Conservation (phyloP, 2,888 invertebrate species). For the Coenonympha glycerion region DNA sequence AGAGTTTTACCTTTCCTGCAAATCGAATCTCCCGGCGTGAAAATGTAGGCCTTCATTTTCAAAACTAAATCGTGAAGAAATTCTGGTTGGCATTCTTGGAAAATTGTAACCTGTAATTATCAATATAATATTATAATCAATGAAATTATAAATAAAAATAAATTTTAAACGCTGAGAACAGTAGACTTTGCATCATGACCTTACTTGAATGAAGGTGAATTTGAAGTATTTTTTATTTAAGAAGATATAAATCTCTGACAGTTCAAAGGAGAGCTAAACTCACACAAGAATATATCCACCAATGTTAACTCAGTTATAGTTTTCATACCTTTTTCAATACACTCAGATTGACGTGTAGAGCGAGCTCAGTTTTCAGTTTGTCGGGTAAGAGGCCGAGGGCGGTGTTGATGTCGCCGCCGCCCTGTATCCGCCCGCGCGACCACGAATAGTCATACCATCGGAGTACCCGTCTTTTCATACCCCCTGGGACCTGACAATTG, state of each 20-base stretch:
- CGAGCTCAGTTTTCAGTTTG: slow-evolving; percentile 96
- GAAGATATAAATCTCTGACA: no score
- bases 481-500: slow-evolving; percentile 92
- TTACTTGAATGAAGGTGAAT: no score
- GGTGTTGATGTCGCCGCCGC: slow-evolving; percentile 96
- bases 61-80: slow-evolving; percentile 97
- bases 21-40: slow-evolving; percentile 97
- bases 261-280: no score
- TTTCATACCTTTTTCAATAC: slow-evolving; percentile 95
- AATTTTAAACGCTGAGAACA: not conserved
- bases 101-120: slow-evolving; percentile 87
- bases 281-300: no score
- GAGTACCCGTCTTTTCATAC: slow-evolving; percentile 96
- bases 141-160: not conserved
- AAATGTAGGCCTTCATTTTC: slow-evolving; percentile 99
- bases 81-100: slow-evolving; percentile 98
- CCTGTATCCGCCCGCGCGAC: slow-evolving; percentile 96
- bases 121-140: not conserved
- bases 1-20: slow-evolving; percentile 85
- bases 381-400: slow-evolving; percentile 94
- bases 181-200: no score
- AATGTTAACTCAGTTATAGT: no score
- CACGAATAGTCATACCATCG: slow-evolving; percentile 99
- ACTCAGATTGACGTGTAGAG: slow-evolving; percentile 94
- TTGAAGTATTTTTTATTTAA: no score